Evolutionary conservation across 2,797 vertebrate genomes (phyloP), one percentile per base, ranked within the genome.

Genomic region (Pipistrellus kuhlii): DNA sequence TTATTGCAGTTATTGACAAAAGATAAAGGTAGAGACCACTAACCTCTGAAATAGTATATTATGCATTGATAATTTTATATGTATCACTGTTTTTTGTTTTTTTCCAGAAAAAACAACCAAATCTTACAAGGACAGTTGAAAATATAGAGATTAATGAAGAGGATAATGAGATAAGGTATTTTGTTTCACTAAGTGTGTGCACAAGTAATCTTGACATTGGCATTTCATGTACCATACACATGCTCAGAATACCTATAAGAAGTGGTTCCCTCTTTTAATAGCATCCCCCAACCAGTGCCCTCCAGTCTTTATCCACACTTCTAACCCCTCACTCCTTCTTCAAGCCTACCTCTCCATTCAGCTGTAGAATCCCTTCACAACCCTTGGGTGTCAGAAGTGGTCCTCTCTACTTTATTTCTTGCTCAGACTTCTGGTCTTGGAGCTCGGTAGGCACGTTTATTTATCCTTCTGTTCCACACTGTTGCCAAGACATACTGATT

Each of bases 121-220:
- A 95, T 97, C 97, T 97, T 95, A 97, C 97, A 97, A 96, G 98
- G 95, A 93, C 98, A 97, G 95, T 94, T 97, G 98, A 98, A 97
- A 97, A 95, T 94, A 97, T 95, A 89, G 98, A 97, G 83, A 98
- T 97, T 97, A 98, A 95, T 93, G 97, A 98, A 98, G 98, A 98
- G 55, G 98, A 98, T 97, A 98, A 98, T 96, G 98, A 98, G 90
- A 98, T 98, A 98, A 98, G 98, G 98, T 98, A 98, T 89, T 86
- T 88, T 89, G 0, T 91, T 96, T 91, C 83, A 72, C 57, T 95
- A 94, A 90, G 72, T 48, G 11, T 91, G 23, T 72, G 17, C 38
- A 9, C 80, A 2, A 30, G 8, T 38, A 66, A 55, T 51, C 17
- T 30, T 48, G 38, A 8, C 18, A 4, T 53, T n/a, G 17, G 48